These are phyloP conservation scores for Auanema freiburgensis DNA, from an alignment of 2,888 invertebrate genomes.

Conservation along the genomic window DNA sequence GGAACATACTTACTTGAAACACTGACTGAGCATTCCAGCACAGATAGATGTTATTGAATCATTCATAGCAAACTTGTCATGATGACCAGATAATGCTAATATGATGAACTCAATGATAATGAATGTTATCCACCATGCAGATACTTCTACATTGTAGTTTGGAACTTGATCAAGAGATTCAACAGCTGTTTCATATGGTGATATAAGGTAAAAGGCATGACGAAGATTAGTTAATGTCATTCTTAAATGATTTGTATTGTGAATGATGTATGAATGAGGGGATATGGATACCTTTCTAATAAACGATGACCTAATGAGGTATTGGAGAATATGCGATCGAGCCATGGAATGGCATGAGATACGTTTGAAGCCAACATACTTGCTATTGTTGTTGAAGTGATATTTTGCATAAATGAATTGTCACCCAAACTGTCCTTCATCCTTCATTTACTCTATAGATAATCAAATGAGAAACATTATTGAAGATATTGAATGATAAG, in stretches of 20 bases:
- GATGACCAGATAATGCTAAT: slow-evolving; percentile 44
- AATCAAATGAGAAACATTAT: too few species aligned
- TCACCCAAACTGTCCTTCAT: too few species aligned
- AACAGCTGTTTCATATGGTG: slow-evolving; percentile 59
- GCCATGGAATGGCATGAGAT: slow-evolving; percentile 14
- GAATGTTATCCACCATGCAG: slow-evolving; percentile 60
- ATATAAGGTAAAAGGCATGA: slow-evolving; percentile 60
- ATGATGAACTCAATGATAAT: slow-evolving; percentile 42
- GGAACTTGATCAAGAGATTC: slow-evolving; percentile 53
- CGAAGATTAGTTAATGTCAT: slow-evolving; percentile 54
- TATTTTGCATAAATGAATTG: too few species aligned
- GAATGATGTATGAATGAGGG: not conserved
- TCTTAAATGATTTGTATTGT: slow-evolving; percentile 19
- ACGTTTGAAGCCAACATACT: not conserved
- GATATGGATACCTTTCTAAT: slow-evolving; percentile 34
- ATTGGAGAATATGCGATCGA: slow-evolving; percentile 57
- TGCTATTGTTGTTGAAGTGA: too few species aligned
- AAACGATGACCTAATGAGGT: slow-evolving; percentile 59
- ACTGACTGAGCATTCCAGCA: slow-evolving; percentile 63
- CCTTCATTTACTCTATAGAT: too few species aligned
- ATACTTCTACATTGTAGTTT: slow-evolving; percentile 62
- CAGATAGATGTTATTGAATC: slow-evolving; percentile 60
- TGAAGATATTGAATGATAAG: too few species aligned
- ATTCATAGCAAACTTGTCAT: slow-evolving; percentile 59
- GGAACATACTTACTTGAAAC: slow-evolving; percentile 54